Evolutionary conservation across 2,888 invertebrate genomes (phyloP), one percentile per base, ranked within the genome.

Genomic region (Perizoma affinitatum): DNA sequence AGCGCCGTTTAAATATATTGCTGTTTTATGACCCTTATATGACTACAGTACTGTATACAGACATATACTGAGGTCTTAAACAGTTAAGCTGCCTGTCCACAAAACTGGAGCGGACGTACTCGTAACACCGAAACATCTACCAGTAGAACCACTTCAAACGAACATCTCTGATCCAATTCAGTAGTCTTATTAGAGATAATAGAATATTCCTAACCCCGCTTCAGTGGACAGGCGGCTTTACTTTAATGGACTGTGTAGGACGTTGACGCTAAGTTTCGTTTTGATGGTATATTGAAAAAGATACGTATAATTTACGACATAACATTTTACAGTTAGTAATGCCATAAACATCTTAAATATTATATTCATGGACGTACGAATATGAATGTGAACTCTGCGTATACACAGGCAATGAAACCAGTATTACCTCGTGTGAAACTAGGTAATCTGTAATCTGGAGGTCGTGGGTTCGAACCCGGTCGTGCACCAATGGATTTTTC

Each of bases 1-100:
- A 68, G 75, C 70, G 72, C 58, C 82, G 79, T 78, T 83, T 79
- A 80, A 79, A 72, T 78, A 78, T 82, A 83, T 78, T 69, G 73
- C 72, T 66, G 68, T 76, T 82, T 83, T 80, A 83, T 69, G 72
- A 60, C 54, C 64, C 67, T 7, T 43, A 44, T 44, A 50, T 50
- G 41, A 36, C 49, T 50, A 45, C 45, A 49, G 40, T n/a, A 9
- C 49, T 35, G 38, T 36, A 38, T 43, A 40, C 8, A n/a, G 9
- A 22, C 48, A 43, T 22, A 36, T 54, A 49, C n/a, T 34, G n/a
- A 38, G 38, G 38, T 11, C 55, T 9, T 47, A 33, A 34, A 47
- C 9, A 54, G 42, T 42, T 5, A 41, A 4, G 35, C 11, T 36
- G 35, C 9, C n/a, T 36, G 40, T 22, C 11, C 48, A 48, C 41